Evolutionary conservation across 2,888 invertebrate species (phyloP).

Genomic region (Xestobium rufovillosum): DNA sequence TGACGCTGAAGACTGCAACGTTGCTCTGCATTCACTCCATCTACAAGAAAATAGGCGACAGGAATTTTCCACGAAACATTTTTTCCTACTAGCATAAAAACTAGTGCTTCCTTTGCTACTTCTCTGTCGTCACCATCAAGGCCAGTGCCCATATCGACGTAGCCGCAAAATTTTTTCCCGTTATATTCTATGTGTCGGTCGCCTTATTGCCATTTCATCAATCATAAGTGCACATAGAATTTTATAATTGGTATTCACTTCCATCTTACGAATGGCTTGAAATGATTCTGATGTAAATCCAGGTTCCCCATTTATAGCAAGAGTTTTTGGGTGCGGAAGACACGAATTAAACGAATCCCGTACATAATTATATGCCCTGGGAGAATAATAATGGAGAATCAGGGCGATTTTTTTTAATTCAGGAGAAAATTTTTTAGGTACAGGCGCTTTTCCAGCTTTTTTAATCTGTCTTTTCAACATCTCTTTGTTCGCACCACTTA

Average conservation of each 20-base stretch:
- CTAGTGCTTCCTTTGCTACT: conserved; percentile 7
- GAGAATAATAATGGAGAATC: conserved; percentile 3
- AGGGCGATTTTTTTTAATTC: conserved; percentile 3
- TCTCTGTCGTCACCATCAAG: not conserved
- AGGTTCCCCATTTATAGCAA: not conserved
- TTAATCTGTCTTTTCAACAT: too few species aligned
- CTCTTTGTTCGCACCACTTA: too few species aligned
- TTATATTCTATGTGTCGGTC: not conserved
- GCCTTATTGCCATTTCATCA: conserved; percentile 5
- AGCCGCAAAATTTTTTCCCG: not conserved
- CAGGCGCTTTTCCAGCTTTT: too few species aligned
- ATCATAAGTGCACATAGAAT: not conserved
- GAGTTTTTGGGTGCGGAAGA: conserved; percentile 4
- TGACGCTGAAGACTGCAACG: not conserved
- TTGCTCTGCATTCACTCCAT: not conserved
- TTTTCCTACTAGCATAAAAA: conserved; percentile 2
- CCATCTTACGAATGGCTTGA: not conserved
- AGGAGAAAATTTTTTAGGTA: too few species aligned
- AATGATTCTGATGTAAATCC: not conserved
- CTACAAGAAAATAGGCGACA: conserved; percentile 5
- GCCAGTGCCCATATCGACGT: conserved; percentile 5
- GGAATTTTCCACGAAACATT: conserved; percentile 10
- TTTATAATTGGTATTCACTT: not conserved
- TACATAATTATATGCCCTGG: conserved; percentile 4
- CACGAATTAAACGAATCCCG: conserved; percentile 1